Evolutionary conservation across 2,888 invertebrate species (phyloP).

Genomic region (Dermolepida albohirtum): DNA sequence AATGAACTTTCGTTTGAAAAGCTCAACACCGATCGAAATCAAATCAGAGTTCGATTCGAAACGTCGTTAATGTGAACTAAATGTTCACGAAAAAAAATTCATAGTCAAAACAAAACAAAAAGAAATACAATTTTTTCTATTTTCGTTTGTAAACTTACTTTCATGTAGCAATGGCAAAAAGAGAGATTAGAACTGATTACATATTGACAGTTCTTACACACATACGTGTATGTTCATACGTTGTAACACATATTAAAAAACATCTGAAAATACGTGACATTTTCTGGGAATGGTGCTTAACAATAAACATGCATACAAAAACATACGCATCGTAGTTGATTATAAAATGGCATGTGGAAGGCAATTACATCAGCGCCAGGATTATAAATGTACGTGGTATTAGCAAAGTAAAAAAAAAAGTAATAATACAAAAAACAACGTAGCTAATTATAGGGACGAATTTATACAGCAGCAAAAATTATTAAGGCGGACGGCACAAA

Average conservation of each 20-base stretch:
- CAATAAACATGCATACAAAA: background rate
- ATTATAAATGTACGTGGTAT: slow-evolving; percentile 1
- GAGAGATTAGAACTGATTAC: background rate
- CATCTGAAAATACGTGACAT: background rate
- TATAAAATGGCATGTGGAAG: background rate
- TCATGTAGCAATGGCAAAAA: background rate
- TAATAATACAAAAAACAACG: background rate
- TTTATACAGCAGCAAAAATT: slow-evolving; percentile 44
- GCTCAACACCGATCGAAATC: no score
- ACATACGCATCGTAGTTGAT: slow-evolving; percentile 1
- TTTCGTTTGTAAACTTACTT: no score
- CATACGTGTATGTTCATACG: no score
- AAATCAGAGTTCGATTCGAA: no score
- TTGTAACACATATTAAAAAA: no score
- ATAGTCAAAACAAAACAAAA: no score
- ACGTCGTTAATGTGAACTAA: no score
- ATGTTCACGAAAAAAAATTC: no score
- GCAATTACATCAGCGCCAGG: slow-evolving; percentile 1
- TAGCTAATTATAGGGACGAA: no score
- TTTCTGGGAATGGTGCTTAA: background rate
- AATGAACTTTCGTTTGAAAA: no score
- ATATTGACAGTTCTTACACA: slow-evolving; percentile 4
- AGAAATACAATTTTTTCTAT: no score
- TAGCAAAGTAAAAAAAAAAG: slow-evolving; percentile 24
- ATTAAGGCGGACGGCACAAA: slow-evolving; percentile 7